Percentiles rank a stretch among this genome's conserved stretches.
Evolutionary conservation across 2,113 vertebrate genomes (phyloP).

Genomic region (Gambusia holbrooki): DNA sequence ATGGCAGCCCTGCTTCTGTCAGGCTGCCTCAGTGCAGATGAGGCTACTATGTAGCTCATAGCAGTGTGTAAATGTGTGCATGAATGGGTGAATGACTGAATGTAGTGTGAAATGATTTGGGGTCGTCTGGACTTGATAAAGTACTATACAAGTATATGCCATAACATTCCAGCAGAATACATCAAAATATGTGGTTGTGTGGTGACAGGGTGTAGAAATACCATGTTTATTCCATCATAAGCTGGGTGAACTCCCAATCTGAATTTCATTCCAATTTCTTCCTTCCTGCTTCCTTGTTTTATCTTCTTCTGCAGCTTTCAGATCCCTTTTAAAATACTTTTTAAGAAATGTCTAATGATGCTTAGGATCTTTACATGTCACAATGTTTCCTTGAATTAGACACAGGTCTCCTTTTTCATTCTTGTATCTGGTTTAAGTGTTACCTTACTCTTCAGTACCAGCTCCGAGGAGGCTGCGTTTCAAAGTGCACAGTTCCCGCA

Average conservation of each 20-base stretch:
- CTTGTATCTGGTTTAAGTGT: conserved; percentile 29
- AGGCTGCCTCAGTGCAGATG: too few species aligned
- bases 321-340: background rate
- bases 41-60: too few species aligned
- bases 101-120: too few species aligned
- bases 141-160: too few species aligned
- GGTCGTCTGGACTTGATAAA: too few species aligned
- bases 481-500: conserved; percentile 73
- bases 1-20: too few species aligned
- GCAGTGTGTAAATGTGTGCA: too few species aligned
- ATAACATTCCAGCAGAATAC: too few species aligned
- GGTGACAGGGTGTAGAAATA: background rate
- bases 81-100: too few species aligned
- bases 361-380: conserved; percentile 17
- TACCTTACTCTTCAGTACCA: conserved; percentile 72
- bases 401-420: background rate
- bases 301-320: background rate
- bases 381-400: conserved; percentile 1
- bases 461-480: conserved; percentile 78
- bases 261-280: conserved; percentile 7
- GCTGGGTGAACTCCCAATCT: conserved; percentile 17
- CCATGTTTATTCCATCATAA: background rate
- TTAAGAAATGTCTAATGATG: conserved; percentile 20
- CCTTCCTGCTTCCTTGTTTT: background rate
- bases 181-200: too few species aligned